Evolutionary conservation across 64 coral and sea anemone species (phyloP), one percentile per base, ranked within the genome.

Genomic region (Pachyseris speciosa): DNA sequence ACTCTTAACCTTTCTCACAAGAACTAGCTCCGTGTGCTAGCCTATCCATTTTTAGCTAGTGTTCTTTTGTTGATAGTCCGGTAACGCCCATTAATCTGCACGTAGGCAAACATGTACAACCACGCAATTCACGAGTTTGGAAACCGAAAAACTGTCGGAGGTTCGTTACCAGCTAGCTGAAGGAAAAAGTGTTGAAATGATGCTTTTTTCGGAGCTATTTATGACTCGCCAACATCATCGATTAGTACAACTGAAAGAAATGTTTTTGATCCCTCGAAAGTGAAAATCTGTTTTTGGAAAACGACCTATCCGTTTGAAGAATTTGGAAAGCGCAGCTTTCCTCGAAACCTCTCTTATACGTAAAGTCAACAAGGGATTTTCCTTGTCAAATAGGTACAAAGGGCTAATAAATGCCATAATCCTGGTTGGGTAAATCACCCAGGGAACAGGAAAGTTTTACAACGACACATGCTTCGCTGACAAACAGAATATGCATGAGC

Each of bases 331-430:
- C 31, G 51, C 36, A 81, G 53, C 24, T 11, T 58, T 52, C 70
- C 37, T 79, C 32, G 28, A 31, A 30, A 27, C 42, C 51, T 6
- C 42, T 58, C 50, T 59, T 53, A 79, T 11, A 22, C 28, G 60
- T 63, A n/a, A 63, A 38, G 49, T 81, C 53, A 61, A 27, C 77
- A 39, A 12, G 34, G 53, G 51, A 40, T 59, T 81, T 81, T 60
- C 55, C 34, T 58, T 81, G 77, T 81, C 77, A 81, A 26, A 61
- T 25, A 3, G 32, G 52, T 33, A 81, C 77, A 81, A 81, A 81
- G 63, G 77, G 36, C 34, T 40, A 81, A 81, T 81, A 58, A 81
- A 81, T 81, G 77, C 77, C 77, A 61, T 81, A 81, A 81, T 81
- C 77, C 77, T 40, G 22, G 77, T 63, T 10, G 8, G 38, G 53